A percentile compares a stretch with the other conserved stretches of the same genome.
Conservation (phyloP, 2,888 invertebrate species). For the Erpobdella octoculata region DNA sequence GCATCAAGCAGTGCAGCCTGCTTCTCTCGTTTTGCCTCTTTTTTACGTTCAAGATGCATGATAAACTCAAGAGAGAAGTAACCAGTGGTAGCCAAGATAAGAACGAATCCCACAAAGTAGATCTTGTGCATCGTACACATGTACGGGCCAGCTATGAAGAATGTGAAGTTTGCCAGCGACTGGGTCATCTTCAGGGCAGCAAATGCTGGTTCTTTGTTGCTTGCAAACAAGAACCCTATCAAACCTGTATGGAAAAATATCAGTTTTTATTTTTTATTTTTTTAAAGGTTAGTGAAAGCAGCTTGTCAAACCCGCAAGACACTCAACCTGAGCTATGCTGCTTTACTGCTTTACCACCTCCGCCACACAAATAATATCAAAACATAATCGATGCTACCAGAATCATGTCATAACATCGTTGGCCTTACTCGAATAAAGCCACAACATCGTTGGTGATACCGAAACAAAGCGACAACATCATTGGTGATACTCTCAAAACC, state of each 20-base stretch:
- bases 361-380: no score
- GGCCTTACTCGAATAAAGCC: no score
- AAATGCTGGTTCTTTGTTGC: slow-evolving; percentile 47
- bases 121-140: slow-evolving; percentile 44
- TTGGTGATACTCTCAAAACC: no score
- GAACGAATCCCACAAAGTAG: slow-evolving; percentile 38
- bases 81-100: slow-evolving; percentile 38
- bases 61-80: slow-evolving; percentile 43
- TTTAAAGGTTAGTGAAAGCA: no score
- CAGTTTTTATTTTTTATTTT: no score
- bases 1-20: background rate
- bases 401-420: no score
- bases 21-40: slow-evolving; percentile 23
- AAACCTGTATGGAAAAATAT: slow-evolving; percentile 41
- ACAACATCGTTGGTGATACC: no score
- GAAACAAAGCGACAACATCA: no score
- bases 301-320: no score
- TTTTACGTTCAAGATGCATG: slow-evolving; percentile 30
- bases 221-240: slow-evolving; percentile 45
- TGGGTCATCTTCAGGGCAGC: slow-evolving; percentile 46
- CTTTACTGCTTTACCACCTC: no score
- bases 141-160: slow-evolving; percentile 41
- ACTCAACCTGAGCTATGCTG: no score
- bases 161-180: slow-evolving; percentile 40
- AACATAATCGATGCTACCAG: no score